Conservation (phyloP, 2,888 invertebrate species). For the Metacarcinus magister region DNA sequence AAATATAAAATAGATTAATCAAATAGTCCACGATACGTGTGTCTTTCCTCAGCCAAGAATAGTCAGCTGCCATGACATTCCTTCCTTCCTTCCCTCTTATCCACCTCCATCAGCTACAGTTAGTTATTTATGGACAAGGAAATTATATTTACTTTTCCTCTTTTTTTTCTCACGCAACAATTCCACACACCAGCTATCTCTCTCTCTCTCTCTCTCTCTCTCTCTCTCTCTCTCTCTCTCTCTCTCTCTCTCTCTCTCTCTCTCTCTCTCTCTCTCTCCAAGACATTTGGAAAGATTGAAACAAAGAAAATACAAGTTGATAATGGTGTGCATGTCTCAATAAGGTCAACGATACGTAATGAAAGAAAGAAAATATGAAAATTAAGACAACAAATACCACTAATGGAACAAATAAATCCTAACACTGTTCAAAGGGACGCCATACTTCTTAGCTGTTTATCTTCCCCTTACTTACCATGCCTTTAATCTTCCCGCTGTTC, state of each 20-base stretch:
- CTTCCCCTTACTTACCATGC: background rate
- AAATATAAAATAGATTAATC: too few relatives aligned
- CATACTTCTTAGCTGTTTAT: background rate
- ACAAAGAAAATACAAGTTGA: background rate
- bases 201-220: slow-evolving; percentile 45
- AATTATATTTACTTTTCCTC: background rate
- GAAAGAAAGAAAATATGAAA: background rate
- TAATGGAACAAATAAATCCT: background rate
- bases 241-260: background rate
- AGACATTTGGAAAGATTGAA: background rate
- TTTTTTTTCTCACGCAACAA: background rate
- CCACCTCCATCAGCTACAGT: background rate
- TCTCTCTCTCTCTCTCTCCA: too few relatives aligned
- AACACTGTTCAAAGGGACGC: too few relatives aligned
- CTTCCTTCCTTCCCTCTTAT: background rate
- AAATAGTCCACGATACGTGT: too few relatives aligned
- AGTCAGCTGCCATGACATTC: too few relatives aligned
- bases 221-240: background rate
- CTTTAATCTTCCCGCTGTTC: background rate
- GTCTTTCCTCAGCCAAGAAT: too few relatives aligned
- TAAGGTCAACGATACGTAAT: background rate
- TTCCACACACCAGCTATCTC: background rate
- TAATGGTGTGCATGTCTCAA: too few relatives aligned
- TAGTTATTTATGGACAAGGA: background rate
- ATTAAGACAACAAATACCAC: background rate